phyloP scores from a whole-genome alignment of 2,113 vertebrate species.

The Dromaius novaehollandiae region DNA sequence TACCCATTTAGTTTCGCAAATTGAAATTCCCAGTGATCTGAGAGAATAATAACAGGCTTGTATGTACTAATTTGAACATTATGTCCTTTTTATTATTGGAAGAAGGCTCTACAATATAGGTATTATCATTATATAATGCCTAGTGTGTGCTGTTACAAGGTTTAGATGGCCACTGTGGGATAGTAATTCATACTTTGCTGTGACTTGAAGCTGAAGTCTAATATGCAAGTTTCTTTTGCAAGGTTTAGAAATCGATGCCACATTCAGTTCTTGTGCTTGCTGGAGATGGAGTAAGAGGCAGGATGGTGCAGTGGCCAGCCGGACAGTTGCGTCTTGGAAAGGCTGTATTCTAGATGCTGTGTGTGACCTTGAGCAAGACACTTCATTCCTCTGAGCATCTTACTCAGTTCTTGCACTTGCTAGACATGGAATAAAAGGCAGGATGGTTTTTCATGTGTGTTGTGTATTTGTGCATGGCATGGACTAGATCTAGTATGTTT shows the following conservation, averaged over 20 bases:
- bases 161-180: slow-evolving; percentile 42
- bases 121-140: slow-evolving; percentile 39
- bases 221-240: background rate
- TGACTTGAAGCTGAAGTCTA: background rate
- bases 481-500: rapidly evolving
- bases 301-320: background rate
- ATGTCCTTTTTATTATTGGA: slow-evolving; percentile 53
- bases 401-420: background rate
- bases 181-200: slow-evolving; percentile 34
- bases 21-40: slow-evolving; percentile 27
- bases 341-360: rapidly evolving
- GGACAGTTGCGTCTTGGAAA: background rate
- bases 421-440: background rate
- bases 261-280: background rate
- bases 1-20: slow-evolving; percentile 24
- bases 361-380: background rate
- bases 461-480: background rate
- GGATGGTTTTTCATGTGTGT: background rate
- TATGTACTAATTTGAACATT: slow-evolving; percentile 46
- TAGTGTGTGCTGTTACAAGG: slow-evolving; percentile 10
- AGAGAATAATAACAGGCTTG: slow-evolving; percentile 36
- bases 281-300: background rate
- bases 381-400: background rate
- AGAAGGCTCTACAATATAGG: background rate
- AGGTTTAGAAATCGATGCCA: background rate